These are phyloP conservation scores for Dioctria linearis DNA, from an alignment of 2,888 invertebrate genomes.

Conservation along the genomic window DNA sequence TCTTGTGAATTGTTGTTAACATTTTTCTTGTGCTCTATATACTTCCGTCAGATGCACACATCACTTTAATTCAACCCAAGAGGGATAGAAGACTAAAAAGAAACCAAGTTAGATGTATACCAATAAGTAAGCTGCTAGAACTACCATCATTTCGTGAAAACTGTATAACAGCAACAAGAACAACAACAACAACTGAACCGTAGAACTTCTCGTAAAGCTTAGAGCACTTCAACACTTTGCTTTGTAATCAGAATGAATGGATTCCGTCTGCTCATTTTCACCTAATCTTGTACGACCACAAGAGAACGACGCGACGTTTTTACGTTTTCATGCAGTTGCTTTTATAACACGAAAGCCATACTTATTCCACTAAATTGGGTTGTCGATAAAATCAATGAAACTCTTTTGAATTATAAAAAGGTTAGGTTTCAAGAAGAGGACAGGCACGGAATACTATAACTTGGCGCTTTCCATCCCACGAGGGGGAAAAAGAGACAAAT, in stretches of 20 bases:
- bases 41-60: not conserved
- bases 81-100: not conserved
- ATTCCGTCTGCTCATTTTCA: constrained; percentile 49
- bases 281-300: constrained; percentile 28
- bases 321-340: constrained; percentile 7
- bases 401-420: constrained; percentile 27
- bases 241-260: constrained; percentile 48
- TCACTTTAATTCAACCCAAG: not conserved
- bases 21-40: not conserved
- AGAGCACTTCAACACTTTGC: constrained; percentile 19
- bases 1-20: not conserved
- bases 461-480: no score
- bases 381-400: constrained; percentile 7
- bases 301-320: not conserved
- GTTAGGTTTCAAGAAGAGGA: constrained; percentile 18
- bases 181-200: not conserved
- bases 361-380: constrained; percentile 40
- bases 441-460: no score
- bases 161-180: not conserved
- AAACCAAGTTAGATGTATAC: not conserved
- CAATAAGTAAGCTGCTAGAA: not conserved
- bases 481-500: no score
- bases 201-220: constrained; percentile 20
- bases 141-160: not conserved
- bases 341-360: not conserved